A percentile compares a stretch with the other conserved stretches of the same genome.
Conservation (phyloP, 2,797 vertebrate genomes). For the Leptoclinus maculatus region DNA sequence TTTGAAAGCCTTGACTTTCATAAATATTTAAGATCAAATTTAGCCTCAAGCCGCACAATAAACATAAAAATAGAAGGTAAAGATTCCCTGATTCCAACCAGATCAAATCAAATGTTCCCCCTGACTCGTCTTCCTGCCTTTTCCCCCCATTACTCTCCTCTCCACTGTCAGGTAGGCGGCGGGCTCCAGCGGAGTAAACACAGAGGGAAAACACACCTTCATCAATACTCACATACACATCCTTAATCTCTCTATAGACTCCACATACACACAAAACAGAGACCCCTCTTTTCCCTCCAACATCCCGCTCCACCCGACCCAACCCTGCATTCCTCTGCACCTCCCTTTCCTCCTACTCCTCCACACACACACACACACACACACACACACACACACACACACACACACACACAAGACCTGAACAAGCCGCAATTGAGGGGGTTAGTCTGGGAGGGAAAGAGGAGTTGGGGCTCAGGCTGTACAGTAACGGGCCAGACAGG, state of each 20-base stretch:
- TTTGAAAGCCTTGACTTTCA: background rate
- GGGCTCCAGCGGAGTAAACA: conserved; percentile 68
- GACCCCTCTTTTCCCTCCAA: conserved; percentile 70
- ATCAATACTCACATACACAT: conserved; percentile 70
- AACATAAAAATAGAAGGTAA: background rate
- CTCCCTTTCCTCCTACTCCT: conserved; percentile 43
- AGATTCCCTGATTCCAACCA: background rate
- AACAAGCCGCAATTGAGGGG: conserved; percentile 80
- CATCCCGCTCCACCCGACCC: conserved; percentile 63
- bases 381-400: conserved; percentile 37
- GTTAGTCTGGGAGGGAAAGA: conserved; percentile 45
- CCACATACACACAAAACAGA: conserved; percentile 73
- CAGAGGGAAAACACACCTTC: conserved; percentile 68
- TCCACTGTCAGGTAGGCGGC: conserved; percentile 47
- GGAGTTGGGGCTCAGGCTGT: conserved; percentile 49
- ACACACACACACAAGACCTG: conserved; percentile 43
- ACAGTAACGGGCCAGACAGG: conserved; percentile 69
- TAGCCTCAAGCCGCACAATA: background rate
- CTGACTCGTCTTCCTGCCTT: background rate
- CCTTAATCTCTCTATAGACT: conserved; percentile 64
- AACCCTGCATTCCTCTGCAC: conserved; percentile 73
- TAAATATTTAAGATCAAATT: background rate
- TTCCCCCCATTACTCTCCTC: conserved; percentile 12
- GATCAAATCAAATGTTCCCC: background rate
- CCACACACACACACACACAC: conserved; percentile 49